Conservation (phyloP, 2,888 invertebrate genomes). For the Omphaloscelis lunosa region DNA sequence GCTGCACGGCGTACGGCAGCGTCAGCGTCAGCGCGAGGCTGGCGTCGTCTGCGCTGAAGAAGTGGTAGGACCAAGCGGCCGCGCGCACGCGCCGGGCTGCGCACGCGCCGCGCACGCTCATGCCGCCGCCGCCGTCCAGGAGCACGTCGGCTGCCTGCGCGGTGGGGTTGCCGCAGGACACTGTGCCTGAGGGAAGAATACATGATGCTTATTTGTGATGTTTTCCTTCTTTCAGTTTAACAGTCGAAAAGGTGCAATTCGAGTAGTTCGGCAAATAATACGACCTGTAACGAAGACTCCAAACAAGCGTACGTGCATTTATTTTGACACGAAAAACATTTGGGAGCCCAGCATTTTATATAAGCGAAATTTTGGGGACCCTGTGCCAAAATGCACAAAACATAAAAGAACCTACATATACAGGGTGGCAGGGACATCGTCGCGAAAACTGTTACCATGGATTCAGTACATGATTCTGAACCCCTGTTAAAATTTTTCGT, state of each 20-base stretch:
- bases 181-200: slow-evolving; percentile 87
- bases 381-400: background rate
- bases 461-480: too few relatives aligned
- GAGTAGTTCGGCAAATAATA: background rate
- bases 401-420: background rate
- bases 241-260: background rate
- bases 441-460: too few relatives aligned
- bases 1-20: slow-evolving; percentile 96
- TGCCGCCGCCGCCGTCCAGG: slow-evolving; percentile 92
- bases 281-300: background rate
- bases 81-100: slow-evolving; percentile 96
- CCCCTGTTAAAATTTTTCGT: too few relatives aligned
- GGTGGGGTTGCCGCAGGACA: slow-evolving; percentile 95
- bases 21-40: slow-evolving; percentile 96
- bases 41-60: slow-evolving; percentile 96
- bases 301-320: background rate
- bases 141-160: slow-evolving; percentile 97
- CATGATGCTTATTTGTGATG: background rate
- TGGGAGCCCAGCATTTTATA: background rate
- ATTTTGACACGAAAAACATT: background rate
- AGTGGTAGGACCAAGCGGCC: slow-evolving; percentile 99
- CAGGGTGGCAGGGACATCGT: too few relatives aligned
- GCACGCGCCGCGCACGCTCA: slow-evolving; percentile 92
- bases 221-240: background rate
- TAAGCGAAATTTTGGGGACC: background rate